Base-by-base conservation (phyloP, 2,888 invertebrate genomes). In the Caprella mutica region DNA sequence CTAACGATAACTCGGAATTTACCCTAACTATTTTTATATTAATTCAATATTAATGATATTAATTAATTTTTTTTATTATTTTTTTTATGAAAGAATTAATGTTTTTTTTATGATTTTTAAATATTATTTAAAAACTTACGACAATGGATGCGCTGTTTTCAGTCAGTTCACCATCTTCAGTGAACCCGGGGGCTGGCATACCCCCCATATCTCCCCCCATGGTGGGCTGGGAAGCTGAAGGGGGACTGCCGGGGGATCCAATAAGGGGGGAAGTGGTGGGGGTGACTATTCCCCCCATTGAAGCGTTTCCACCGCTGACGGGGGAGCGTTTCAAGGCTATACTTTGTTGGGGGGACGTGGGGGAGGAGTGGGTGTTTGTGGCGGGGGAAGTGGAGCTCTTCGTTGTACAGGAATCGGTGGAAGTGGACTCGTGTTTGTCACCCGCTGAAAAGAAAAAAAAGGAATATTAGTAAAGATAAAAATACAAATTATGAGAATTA, bases 281-380 rank as follows among this genome's bases (percentile, higher is more conserved):
- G 4, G 21, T 29, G 23, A 17, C 26, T n/a, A n/a, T n/a, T n/a
- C n/a, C n/a, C n/a, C n/a, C n/a, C n/a, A n/a, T n/a, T n/a, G n/a
- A n/a, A n/a, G n/a, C n/a, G n/a, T n/a, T n/a, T n/a, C n/a, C n/a
- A n/a, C n/a, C n/a, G n/a, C n/a, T n/a, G n/a, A 8, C 29, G 46
- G 27, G 46, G 33, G 33, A 33, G 33, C 33, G 33, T 26, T 26
- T 46, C 46, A n/a, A n/a, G n/a, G n/a, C n/a, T n/a, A n/a, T n/a
- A n/a, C n/a, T n/a, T n/a, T n/a, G n/a, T n/a, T n/a, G n/a, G 12
- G 46, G 23, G 27, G 46, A 29, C n/a, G 46, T 46, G 46, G 46
- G 46, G 12, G 46, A 46, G 6, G 46, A 29, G 4, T 43, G 21
- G 5, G 43, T 23, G 23, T 17, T 43, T 14, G 12, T 23, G 12